phyloP scores from a whole-genome alignment of 2,888 invertebrate genomes.

The Mythimna ferrago region DNA sequence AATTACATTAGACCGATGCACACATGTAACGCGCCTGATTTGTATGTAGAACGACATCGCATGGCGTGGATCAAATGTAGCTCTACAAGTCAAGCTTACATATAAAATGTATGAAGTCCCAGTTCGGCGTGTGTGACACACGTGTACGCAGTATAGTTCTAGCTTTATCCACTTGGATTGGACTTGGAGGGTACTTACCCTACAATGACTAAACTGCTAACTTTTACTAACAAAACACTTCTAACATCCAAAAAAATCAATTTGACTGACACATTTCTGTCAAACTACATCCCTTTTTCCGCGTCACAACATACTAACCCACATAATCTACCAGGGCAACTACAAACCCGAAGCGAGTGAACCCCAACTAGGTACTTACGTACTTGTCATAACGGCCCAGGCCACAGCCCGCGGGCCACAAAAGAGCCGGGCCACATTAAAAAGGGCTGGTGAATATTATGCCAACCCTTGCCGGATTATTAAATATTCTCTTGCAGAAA shows the following conservation, averaged over 20 bases:
- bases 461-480: slow-evolving; percentile 79
- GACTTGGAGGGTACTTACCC: too few relatives aligned
- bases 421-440: slow-evolving; percentile 67
- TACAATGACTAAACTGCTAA: too few relatives aligned
- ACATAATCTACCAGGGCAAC: slow-evolving; percentile 34
- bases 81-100: too few relatives aligned
- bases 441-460: slow-evolving; percentile 76
- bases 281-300: slow-evolving; percentile 13
- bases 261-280: slow-evolving; percentile 28
- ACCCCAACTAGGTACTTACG: slow-evolving; percentile 49
- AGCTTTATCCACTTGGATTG: too few relatives aligned
- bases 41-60: too few relatives aligned
- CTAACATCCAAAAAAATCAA: background rate
- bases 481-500: slow-evolving; percentile 74
- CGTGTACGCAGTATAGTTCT: too few relatives aligned
- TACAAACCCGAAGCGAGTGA: slow-evolving; percentile 29
- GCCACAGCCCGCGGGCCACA: slow-evolving; percentile 59
- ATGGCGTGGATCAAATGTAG: too few relatives aligned
- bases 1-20: too few relatives aligned
- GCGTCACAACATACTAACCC: slow-evolving; percentile 35
- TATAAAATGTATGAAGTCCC: too few relatives aligned
- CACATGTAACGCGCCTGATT: too few relatives aligned
- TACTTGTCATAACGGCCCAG: slow-evolving; percentile 60
- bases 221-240: too few relatives aligned
- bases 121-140: too few relatives aligned